Base-by-base conservation (phyloP, 2,888 invertebrate genomes). In the Agrotis segetum region DNA sequence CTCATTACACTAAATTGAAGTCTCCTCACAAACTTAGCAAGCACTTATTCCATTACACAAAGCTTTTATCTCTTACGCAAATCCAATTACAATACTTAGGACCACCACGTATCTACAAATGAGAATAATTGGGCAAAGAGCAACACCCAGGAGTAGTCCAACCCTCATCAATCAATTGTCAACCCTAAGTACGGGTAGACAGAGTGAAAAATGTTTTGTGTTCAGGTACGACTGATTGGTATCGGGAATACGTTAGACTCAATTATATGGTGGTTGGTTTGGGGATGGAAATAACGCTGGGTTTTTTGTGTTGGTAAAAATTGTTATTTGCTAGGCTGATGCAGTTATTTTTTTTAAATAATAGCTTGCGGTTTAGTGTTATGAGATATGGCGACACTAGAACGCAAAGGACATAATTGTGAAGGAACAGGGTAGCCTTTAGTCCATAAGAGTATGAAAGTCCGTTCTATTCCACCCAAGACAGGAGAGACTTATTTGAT, bases 121-220 rank as follows among this genome's bases (percentile, higher is more conserved):
- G 61, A 58, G 64, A 83, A 80, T 78, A 75, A 84, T 85, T 80
- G 73, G 71, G 53, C 64, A 74, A 81, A 72, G 81, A 78, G 62
- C 75, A 81, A 65, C 74, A 70, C 64, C 69, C 65, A 65, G 64
- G 46, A 56, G 29, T 66, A 64, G 49, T 24, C 61, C 62, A 71
- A 84, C 84, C 84, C 85, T 76, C 61, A 67, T 84, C 84, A 84
- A 85, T 85, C 85, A 83, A 72, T 58, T 70, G 84, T 71, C 81
- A 66, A 65, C 75, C 74, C 53, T 78, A 76, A 74, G 81, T 77
- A 65, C 72, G 46, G 63, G 44, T 24, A 24, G 71, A 77, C 63
- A 72, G 73, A 49, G 74, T 67, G 78, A 74, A 80, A 67, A 81
- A 81, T 71, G 67, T 64, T 75, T 76, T 58, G 58, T 71, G 66